These are phyloP conservation scores for Ochlodes sylvanus DNA, from an alignment of 2,888 invertebrate species.

Conservation along the genomic window DNA sequence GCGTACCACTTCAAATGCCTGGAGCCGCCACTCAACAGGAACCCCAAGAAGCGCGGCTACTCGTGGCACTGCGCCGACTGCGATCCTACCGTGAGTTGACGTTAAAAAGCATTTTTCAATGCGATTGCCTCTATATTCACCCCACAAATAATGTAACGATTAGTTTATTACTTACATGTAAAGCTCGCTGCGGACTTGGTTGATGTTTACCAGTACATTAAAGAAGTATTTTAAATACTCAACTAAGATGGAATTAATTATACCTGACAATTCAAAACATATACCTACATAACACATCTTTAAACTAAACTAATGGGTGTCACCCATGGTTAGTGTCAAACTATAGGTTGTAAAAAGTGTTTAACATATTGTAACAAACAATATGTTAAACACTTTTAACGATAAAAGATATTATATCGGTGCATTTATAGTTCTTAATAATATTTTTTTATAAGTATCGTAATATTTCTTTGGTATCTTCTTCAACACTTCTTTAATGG, in stretches of 20 bases:
- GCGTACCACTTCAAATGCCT: conserved; percentile 97
- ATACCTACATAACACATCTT: no score
- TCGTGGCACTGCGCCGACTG: conserved; percentile 98
- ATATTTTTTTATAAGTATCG: no score
- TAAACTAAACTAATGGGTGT: no score
- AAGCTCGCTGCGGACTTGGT: not conserved
- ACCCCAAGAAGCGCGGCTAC: conserved; percentile 96
- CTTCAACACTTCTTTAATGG: no score
- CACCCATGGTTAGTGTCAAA: no score
- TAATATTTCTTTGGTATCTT: no score
- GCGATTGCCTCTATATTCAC: not conserved
- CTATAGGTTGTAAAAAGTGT: no score
- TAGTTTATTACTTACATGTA: not conserved
- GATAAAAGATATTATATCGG: no score
- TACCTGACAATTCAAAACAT: no score
- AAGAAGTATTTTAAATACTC: not conserved
- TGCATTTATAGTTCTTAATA: no score
- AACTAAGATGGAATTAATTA: not conserved
- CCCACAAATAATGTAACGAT: not conserved
- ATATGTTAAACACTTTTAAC: no score
- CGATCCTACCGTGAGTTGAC: conserved; percentile 92
- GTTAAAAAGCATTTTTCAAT: not conserved
- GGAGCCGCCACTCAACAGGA: conserved; percentile 96
- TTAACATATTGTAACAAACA: no score
- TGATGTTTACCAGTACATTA: not conserved